Conservation (phyloP, 2,113 vertebrate species). For the Sitta europaea region DNA sequence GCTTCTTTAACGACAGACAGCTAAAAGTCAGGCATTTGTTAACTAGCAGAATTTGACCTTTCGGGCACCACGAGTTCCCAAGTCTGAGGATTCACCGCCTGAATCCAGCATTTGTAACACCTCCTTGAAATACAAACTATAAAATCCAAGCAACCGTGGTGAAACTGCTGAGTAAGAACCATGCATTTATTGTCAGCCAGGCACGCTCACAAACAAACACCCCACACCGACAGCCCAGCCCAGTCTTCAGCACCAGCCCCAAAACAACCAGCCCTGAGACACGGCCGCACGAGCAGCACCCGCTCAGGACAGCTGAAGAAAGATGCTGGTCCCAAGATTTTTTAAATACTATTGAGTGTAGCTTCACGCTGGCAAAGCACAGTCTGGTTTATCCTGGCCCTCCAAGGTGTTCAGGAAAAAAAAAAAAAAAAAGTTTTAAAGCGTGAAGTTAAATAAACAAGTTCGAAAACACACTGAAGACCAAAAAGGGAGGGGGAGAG, state of each 20-base stretch:
- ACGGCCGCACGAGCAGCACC: background rate
- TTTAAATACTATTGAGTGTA: background rate
- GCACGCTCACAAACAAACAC: background rate
- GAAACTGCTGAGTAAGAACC: background rate
- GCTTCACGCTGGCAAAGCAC: background rate
- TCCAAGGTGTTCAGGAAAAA: background rate
- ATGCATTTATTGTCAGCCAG: background rate
- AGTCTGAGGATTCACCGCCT: background rate
- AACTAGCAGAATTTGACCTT: background rate
- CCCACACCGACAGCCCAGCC: background rate
- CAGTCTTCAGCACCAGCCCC: background rate
- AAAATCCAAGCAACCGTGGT: constrained; percentile 21
- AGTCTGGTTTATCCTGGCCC: background rate
- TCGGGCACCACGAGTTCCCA: background rate
- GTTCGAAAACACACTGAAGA: background rate
- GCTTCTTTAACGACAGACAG: background rate
- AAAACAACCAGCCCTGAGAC: background rate
- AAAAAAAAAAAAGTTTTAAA: background rate
- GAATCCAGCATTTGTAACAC: background rate
- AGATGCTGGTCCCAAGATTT: background rate
- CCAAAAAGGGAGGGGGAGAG: background rate
- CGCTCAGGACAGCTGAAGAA: background rate
- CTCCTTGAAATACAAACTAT: constrained; percentile 4
- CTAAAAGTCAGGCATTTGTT: background rate
- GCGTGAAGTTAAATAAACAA: background rate